phyloP scores from a whole-genome alignment of 1,140 invertebrate species.

The Nasonia vitripennis region DNA sequence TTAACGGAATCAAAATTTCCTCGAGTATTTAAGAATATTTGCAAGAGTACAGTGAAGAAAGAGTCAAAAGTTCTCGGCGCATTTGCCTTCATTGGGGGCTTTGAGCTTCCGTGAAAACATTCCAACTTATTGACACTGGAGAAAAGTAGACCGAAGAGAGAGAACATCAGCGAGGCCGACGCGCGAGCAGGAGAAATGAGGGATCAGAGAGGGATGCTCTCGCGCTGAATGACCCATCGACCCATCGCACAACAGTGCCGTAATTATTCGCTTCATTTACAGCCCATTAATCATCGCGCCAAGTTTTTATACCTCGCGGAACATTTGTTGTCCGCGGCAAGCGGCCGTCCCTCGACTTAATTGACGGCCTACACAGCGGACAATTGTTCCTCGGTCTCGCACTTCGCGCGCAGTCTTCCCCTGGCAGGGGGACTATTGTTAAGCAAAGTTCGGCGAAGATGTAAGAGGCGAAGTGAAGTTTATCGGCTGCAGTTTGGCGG shows the following conservation, averaged over 20 bases:
- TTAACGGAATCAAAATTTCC: neutral
- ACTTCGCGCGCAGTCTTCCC: slow-evolving; percentile 33
- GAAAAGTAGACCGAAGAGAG: neutral
- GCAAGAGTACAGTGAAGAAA: neutral
- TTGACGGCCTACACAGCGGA: slow-evolving; percentile 52
- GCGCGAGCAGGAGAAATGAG: neutral
- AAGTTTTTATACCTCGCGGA: slow-evolving; percentile 52
- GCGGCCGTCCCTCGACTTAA: slow-evolving; percentile 41
- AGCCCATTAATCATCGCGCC: slow-evolving; percentile 57
- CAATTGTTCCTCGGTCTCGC: slow-evolving; percentile 54
- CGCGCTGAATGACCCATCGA: slow-evolving; percentile 13
- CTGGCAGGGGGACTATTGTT: slow-evolving; percentile 51
- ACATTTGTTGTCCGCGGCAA: slow-evolving; percentile 51
- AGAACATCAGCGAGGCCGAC: neutral
- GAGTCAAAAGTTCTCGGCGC: too few relatives aligned
- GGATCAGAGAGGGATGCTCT: neutral
- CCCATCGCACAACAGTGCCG: slow-evolving; percentile 46
- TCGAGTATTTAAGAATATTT: neutral
- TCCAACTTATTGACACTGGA: neutral
- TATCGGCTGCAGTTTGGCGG: slow-evolving; percentile 45
- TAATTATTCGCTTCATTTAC: slow-evolving; percentile 61
- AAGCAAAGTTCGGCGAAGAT: slow-evolving; percentile 55
- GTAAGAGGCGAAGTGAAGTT: slow-evolving; percentile 53
- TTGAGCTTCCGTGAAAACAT: neutral
- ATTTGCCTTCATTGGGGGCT: neutral